Evolutionary conservation across 2,797 vertebrate species (phyloP).

Genomic region (Moxostoma hubbsi): DNA sequence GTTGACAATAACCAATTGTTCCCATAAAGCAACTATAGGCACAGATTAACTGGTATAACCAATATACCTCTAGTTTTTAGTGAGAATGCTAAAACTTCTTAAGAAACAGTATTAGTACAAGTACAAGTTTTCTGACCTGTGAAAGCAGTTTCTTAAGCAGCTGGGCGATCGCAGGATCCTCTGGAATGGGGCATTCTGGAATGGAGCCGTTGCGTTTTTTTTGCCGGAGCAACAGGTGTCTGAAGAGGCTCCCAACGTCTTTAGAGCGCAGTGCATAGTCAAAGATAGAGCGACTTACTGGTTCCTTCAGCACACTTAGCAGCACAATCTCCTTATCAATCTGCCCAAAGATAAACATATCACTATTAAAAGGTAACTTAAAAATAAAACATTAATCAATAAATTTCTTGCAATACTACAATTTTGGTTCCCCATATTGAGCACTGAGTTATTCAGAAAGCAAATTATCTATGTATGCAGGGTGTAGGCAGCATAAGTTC

Average conservation of each 20-base stretch:
- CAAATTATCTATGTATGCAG: not conserved
- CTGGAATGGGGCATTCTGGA: constrained; percentile 87
- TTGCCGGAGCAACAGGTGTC: constrained; percentile 91
- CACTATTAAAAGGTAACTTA: not conserved
- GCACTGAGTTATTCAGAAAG: not conserved
- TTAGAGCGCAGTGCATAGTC: constrained; percentile 95
- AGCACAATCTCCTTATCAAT: constrained; percentile 97
- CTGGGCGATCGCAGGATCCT: constrained; percentile 92
- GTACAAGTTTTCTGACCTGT: constrained; percentile 79
- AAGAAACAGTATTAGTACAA: too few species aligned
- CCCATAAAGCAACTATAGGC: too few species aligned
- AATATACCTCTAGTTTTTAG: too few species aligned
- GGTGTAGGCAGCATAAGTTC: too few species aligned
- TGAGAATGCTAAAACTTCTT: too few species aligned
- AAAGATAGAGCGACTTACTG: constrained; percentile 95
- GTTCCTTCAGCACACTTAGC: constrained; percentile 93
- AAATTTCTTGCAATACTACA: not conserved
- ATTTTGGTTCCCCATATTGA: not conserved
- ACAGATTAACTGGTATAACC: too few species aligned
- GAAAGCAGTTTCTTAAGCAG: constrained; percentile 95
- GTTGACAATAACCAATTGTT: too few species aligned
- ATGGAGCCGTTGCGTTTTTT: constrained; percentile 88
- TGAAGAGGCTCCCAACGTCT: constrained; percentile 92
- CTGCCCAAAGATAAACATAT: constrained; percentile 69
- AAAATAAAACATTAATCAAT: not conserved